Evolutionary conservation across 2,113 vertebrate genomes (phyloP), one percentile per base, ranked within the genome.

Genomic region (Coreoperca whiteheadi): DNA sequence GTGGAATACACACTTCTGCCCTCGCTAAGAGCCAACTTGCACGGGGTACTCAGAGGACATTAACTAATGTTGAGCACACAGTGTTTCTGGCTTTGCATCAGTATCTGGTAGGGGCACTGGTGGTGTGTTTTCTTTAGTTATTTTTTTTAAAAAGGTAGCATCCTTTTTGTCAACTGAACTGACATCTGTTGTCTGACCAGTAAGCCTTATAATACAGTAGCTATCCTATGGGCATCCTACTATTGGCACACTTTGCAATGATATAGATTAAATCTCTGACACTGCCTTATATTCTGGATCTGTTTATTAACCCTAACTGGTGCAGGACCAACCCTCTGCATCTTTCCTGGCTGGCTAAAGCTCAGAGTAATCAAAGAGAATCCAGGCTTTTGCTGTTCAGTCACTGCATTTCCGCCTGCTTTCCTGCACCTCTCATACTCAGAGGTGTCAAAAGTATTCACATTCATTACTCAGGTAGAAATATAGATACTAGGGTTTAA

Each of bases 341-440:
- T 81, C 63, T 81, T 43, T 75, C 43, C 53, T 4, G 32, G 37
- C 64, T 23, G 65, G 43, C 68, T 48, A 20, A 69, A 74, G 71
- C 81, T 76, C 73, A 56, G 30, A 65, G 65, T 56, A 75, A 71
- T 86, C 78, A 72, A 50, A 79, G 46, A 51, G 60, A 72, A 75
- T 57, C 28, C 25, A 77, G 39, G 76, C 54, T 84, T n/a, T 81
- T 63, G 56, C 77, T 59, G 81, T 70, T 77, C 57, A 68, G 54
- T 86, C 77, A 14, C 56, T 73, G 73, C 74, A 76, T 78, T 84
- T 82, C 77, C 0, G 23, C 39, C 66, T 77, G 56, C 50, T 43
- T 89, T 34, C 77, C 69, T 43, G 30, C 8, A 4, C 21, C 32
- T 79, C 77, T 74, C 67, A 66, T n/a, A n/a, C n/a, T n/a, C n/a